A percentile compares a stretch with the other conserved stretches of the same genome.
phyloP scores from a whole-genome alignment of 2,797 vertebrate species.

The Propithecus deckenii region DNA sequence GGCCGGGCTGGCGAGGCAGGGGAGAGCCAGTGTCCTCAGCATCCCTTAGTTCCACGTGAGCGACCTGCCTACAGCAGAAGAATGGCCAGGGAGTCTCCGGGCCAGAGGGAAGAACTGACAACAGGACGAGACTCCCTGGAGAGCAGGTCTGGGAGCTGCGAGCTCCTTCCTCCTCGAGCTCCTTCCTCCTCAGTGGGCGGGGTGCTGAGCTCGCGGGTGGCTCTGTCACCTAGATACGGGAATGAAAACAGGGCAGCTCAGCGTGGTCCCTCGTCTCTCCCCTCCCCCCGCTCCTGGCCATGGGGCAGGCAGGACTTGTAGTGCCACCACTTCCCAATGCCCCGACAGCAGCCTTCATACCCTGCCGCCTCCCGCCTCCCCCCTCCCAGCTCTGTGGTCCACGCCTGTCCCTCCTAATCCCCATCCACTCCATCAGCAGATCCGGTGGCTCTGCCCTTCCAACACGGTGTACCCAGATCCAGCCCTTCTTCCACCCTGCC shows the following conservation, averaged over 20 bases:
- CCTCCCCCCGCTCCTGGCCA: accelerated
- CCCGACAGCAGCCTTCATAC: accelerated
- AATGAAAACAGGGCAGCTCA: neutral
- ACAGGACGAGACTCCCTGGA: accelerated
- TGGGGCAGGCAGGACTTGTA: no score
- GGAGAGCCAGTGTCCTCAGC: neutral
- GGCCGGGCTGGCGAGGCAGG: neutral
- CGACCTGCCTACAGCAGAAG: accelerated
- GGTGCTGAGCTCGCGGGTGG: neutral
- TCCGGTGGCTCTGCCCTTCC: neutral
- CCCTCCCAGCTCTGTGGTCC: neutral
- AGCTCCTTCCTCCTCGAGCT: no score
- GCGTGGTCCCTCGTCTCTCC: neutral
- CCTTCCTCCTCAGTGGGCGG: neutral
- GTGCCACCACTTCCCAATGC: neutral
- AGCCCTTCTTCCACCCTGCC: no score
- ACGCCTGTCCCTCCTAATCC: neutral
- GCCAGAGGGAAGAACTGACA: neutral
- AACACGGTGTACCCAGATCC: neutral
- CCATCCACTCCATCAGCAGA: neutral
- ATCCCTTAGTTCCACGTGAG: neutral
- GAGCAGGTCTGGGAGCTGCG: neutral
- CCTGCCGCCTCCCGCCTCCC: neutral
- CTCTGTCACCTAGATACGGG: neutral
- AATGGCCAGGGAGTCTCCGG: neutral